Evolutionary conservation across 2,113 vertebrate genomes (phyloP), one percentile per base, ranked within the genome.

Genomic region (Mugil cephalus): DNA sequence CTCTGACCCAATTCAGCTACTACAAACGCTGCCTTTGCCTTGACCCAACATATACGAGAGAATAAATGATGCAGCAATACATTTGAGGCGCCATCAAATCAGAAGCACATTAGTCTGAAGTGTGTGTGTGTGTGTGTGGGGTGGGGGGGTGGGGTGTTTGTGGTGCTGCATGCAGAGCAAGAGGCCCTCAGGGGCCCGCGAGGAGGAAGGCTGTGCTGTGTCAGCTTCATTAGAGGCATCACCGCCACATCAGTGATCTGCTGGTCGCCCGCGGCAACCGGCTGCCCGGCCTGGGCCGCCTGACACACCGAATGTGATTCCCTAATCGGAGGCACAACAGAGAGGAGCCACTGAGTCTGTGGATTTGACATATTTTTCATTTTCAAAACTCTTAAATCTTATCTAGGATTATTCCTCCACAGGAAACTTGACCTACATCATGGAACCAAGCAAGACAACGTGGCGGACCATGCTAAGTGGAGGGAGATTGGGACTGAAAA

Each of bases 191-290:
- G 84, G 87, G 87, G 86, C 66, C 87, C 74, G 70, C 30, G 42
- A 77, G 86, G 74, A 88, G 36, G 80, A 80, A 90, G 89, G 88
- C 92, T 91, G 89, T 89, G 90, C 90, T 87, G 87, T 92, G 90
- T 93, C 93, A 94, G 92, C 93, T 93, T 93, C 92, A 92, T 93
- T 93, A 91, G 90, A 92, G 92, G 85, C 91, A 93, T 92, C 89
- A 88, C 78, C 88, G 84, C 89, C 92, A 93, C 90, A 91, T 92
- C 88, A 86, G 86, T 89, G 89, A 89, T 90, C 85, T 74, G 87
- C 74, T 74, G 87, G 76, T 91, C 85, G 91, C 92, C 91, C 62
- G 65, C 73, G 86, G 92, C 93, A 78, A 77, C 80, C 64, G 69
- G 83, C 87, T 80, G 86, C 83, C 82, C 74, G 14, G 59, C 76